Evolutionary conservation across 1,140 invertebrate genomes (phyloP), one percentile per base, ranked within the genome.

Genomic region (Drosophila sproati): DNA sequence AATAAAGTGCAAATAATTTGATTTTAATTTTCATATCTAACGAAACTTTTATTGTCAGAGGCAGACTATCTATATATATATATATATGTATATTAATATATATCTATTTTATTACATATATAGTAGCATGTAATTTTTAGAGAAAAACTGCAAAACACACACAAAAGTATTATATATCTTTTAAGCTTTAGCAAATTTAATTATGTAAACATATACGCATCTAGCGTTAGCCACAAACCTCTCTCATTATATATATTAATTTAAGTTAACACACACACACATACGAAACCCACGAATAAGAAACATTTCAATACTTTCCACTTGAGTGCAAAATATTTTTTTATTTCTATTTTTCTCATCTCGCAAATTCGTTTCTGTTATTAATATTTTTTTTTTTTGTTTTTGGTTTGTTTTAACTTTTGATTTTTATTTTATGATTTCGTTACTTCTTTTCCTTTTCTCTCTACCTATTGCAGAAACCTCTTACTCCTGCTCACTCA

Each of bases 381-480:
- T 48, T 77, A 37, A 31, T 52, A 35, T 69, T 64, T 73, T 34
- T n/a, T 55, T 73, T 67, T 48, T 35, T 66, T 69, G 52, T 60
- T 69, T 63, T 52, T 77, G 55, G 80, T 80, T 83, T 68, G 59
- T 20, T 83, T 90, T 78, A 74, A 10, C 55, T 67, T 75, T 78
- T 81, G 63, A 50, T 81, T 82, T 82, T 87, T 74, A 75, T 86
- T 91, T 80, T 88, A 86, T 86, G 73, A 80, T 86, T 89, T 89
- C 86, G 82, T 91, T 87, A 83, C 90, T 91, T 88, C 81, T 91
- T 86, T 86, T 91, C 77, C 83, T 91, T 91, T 89, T 91, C 82
- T 89, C 83, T 91, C 82, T 91, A 86, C 90, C 78, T 91, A 91
- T 91, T 91, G 80, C 89, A 91, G 85, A 89, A 82, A 91, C 89